Evolutionary conservation across 2,888 invertebrate genomes (phyloP), one percentile per base, ranked within the genome.

Genomic region (Limnephilus lunatus): DNA sequence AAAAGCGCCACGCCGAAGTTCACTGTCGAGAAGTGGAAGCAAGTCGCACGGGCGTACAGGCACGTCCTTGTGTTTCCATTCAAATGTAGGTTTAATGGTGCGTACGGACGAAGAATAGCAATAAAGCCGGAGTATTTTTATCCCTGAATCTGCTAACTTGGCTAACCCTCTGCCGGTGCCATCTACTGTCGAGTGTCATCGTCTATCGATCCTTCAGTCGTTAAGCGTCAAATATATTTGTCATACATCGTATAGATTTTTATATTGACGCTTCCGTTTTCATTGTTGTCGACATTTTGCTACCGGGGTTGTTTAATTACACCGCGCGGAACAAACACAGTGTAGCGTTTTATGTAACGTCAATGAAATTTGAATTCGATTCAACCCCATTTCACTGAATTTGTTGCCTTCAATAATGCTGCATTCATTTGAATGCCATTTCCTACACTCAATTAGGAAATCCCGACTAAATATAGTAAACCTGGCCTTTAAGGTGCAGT

Each of bases 11-110:
- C 12, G 89, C 35, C 44, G 82, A 89, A 81, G 88, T 88, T 88
- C 88, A 35, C 68, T 19, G 19, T 4, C 35, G 48, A 25, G 44
- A 1, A 25, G n/a, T 19, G 39, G 12, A 25, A 32, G 86, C 14
- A 35, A n/a, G 48, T 9, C 44, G 30, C 68, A 31, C 30, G 39
- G 39, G 48, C 81, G 89, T 53, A 44, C 7, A 31, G 90, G 90
- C 82, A 82, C 82, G 90, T 82, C 48, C 90, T 90, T 19, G 85
- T 91, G 91, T 88, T 91, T 91, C 91, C 86, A 91, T 91, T 87
- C 91, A 91, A 87, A 91, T 91, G 91, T 91, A 88, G 88, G 87
- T 91, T 91, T 81, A 87, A 91, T 88, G 87, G 91, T 81, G 86
- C 81, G 81, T 82, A 91, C 81, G 87, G 81, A 80, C 81, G 81